These are phyloP conservation scores for Strix uralensis DNA, from an alignment of 2,113 vertebrate genomes.

Conservation along the genomic window DNA sequence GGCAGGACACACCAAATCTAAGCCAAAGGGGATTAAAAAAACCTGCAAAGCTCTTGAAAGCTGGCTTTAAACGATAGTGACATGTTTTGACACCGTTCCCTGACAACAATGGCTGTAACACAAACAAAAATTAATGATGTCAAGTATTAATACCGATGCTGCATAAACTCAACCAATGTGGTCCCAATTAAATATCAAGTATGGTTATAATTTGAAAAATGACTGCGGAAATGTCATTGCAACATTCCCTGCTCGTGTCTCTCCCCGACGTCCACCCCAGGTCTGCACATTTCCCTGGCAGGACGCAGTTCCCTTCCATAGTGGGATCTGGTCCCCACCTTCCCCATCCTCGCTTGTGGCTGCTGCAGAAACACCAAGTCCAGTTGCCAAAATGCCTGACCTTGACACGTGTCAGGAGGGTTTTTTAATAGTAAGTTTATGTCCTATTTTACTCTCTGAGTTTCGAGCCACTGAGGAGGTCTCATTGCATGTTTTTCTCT, in stretches of 20 bases:
- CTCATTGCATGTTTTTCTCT: background rate
- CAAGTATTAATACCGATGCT: background rate
- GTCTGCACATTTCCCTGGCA: rapidly evolving
- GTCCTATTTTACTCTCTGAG: background rate
- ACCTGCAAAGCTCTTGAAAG: background rate
- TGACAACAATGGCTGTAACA: conserved; percentile 4
- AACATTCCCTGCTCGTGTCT: background rate
- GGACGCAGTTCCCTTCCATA: background rate
- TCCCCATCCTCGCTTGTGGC: background rate
- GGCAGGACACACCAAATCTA: background rate
- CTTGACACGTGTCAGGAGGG: background rate
- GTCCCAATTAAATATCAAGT: conserved; percentile 8
- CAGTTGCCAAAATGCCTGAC: background rate
- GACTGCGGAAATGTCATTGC: background rate
- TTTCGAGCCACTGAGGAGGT: background rate
- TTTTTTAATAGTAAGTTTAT: rapidly evolving
- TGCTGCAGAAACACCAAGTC: background rate
- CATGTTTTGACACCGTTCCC: background rate
- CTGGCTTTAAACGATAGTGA: background rate
- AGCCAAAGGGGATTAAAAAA: background rate
- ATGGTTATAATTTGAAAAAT: background rate
- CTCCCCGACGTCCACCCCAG: background rate
- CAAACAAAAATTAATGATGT: background rate
- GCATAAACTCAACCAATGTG: conserved; percentile 17
- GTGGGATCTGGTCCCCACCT: background rate